These are phyloP conservation scores for Cyprinodon tularosa DNA, from an alignment of 2,113 vertebrate species.

Conservation along the genomic window DNA sequence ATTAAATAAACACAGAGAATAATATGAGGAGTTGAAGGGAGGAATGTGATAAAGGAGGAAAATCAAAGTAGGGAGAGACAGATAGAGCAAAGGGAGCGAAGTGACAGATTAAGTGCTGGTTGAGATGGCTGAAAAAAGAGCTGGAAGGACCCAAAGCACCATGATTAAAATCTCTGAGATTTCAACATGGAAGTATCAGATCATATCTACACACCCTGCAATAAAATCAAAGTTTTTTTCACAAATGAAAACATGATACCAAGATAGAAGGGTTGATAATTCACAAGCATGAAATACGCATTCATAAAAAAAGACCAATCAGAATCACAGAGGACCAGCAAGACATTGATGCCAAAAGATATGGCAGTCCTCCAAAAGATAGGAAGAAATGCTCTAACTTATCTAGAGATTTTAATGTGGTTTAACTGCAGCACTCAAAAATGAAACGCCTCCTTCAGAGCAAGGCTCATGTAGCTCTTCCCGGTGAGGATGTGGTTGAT, in stretches of 20 bases:
- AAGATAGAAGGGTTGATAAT: not conserved
- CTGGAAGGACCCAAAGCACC: slow-evolving; percentile 5
- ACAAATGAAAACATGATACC: not conserved
- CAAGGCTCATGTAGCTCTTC: not conserved
- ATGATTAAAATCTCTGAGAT: not conserved
- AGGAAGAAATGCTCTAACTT: not conserved
- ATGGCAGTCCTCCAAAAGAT: not conserved
- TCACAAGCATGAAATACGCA: not conserved
- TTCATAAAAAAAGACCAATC: not conserved
- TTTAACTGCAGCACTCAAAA: slow-evolving; percentile 5
- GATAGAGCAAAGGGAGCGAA: not conserved
- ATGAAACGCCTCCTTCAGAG: not conserved
- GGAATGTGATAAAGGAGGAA: slow-evolving; percentile 37
- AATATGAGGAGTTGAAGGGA: slow-evolving; percentile 23
- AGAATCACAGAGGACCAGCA: not conserved
- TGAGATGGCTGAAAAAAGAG: not conserved
- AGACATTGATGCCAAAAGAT: slow-evolving; percentile 4
- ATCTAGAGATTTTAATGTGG: not conserved
- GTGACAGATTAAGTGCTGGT: not conserved
- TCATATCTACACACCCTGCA: not conserved
- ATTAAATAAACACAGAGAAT: slow-evolving; percentile 51
- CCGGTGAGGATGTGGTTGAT: slow-evolving; percentile 6
- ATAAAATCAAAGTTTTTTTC: not conserved
- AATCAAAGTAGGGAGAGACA: slow-evolving; percentile 25
- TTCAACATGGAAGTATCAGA: not conserved